These are phyloP conservation scores for Oncorhynchus kisutch DNA, from an alignment of 2,113 vertebrate genomes.

Conservation along the genomic window DNA sequence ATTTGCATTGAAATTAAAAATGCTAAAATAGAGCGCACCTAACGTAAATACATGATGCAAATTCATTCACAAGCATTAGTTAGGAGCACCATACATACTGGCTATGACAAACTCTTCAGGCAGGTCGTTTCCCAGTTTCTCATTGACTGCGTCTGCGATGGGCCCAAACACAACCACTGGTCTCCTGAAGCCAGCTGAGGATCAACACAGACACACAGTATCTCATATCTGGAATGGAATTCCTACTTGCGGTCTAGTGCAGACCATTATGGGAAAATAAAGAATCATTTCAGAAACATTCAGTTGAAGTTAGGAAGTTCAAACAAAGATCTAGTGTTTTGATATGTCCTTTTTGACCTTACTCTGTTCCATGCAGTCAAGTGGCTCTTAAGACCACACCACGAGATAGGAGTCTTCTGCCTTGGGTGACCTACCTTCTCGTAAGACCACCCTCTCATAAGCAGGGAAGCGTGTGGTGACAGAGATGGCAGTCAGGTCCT, in stretches of 20 bases:
- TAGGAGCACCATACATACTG: conserved; percentile 77
- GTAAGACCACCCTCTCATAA: conserved; percentile 89
- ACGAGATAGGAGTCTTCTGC: no score
- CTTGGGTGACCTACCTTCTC: conserved; percentile 80
- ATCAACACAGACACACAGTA: neutral
- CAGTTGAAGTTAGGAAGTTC: neutral
- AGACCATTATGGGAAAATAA: neutral
- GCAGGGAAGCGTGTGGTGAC: conserved; percentile 90
- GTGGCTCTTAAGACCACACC: neutral
- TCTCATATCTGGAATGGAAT: neutral
- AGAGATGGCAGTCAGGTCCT: conserved; percentile 81
- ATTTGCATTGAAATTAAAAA: no score
- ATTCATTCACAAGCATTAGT: neutral
- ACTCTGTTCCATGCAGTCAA: neutral
- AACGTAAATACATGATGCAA: no score
- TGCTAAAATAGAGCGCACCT: no score
- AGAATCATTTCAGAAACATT: neutral
- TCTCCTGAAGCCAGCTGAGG: conserved; percentile 90
- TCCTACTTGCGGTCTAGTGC: no score
- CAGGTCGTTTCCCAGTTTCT: conserved; percentile 84
- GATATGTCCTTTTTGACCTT: no score
- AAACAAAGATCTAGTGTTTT: neutral
- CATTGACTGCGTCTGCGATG: conserved; percentile 88
- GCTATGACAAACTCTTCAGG: conserved; percentile 83
- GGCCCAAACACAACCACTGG: conserved; percentile 94